phyloP scores from a whole-genome alignment of 2,113 vertebrate genomes.

The Pachycephala philippinensis region DNA sequence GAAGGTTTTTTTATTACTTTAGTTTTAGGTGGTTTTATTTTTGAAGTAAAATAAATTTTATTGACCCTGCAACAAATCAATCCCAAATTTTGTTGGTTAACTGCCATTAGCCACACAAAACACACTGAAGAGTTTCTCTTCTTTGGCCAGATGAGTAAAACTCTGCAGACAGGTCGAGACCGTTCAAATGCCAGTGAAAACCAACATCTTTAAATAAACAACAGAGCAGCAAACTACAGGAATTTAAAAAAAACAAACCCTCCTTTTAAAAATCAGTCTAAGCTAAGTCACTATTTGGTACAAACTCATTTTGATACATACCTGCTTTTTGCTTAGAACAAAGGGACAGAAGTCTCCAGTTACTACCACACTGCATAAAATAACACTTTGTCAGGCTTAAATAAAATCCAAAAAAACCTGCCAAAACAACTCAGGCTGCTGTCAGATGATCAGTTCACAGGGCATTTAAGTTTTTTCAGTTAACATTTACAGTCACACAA shows the following conservation, averaged over 20 bases:
- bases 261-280: neutral
- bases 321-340: neutral
- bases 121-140: neutral
- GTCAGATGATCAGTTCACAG: neutral
- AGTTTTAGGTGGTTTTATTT: neutral
- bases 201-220: neutral
- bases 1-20: neutral
- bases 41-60: neutral
- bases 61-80: neutral
- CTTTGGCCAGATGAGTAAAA: neutral
- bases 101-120: neutral
- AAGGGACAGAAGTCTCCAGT: neutral
- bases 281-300: neutral
- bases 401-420: neutral
- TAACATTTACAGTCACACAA: neutral
- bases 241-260: neutral
- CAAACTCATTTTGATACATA: neutral
- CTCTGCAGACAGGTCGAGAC: fast-evolving
- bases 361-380: neutral
- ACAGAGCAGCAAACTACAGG: neutral
- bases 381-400: neutral
- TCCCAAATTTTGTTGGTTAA: neutral
- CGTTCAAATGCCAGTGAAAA: neutral
- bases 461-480: neutral
- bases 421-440: neutral